Base-by-base conservation (phyloP, 1,140 invertebrate species). In the Drosophila burlai region DNA sequence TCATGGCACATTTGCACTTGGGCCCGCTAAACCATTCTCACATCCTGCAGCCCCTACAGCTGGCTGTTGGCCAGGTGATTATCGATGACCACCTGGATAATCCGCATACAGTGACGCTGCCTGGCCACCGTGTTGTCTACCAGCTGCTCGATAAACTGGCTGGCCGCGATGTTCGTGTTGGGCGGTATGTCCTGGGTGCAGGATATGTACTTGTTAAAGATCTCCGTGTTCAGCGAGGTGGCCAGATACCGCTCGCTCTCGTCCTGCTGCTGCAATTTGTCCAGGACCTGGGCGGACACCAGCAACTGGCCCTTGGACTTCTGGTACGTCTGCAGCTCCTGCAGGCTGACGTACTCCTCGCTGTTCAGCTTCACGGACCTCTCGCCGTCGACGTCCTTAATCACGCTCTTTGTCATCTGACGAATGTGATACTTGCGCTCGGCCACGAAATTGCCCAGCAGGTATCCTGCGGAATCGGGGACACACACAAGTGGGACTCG, bases 391-490 rank as follows among this genome's bases (percentile, higher is more conserved):
- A 46, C 43, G 11, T 43, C 36, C 60, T 73, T 89, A 66, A 90
- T 73, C 60, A 76, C 58, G 54, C 77, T 91, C 68, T 72, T 92
- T 83, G 85, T 74, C 58, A 92, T 29, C 63, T 92, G 86, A 26
- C 78, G 89, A 57, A 92, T 91, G 65, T 92, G 87, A 71, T 92
- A 85, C 79, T 92, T 91, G 21, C 92, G 92, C 61, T 93, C 92
- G 18, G 86, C 72, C 50, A 92, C 91, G 54, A 93, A 93, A 68
- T 93, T 93, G 21, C 92, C 92, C 43, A 93, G 73, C 60, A 93
- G 68, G 67, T 92, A 93, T 57, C 92, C 92, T 93, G 78, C 21
- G 46, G 67, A 65, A 61, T 40, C 2, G 26, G 62, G 68, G 49
- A 60, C 76, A 84, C 52, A 71, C 76, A 84, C 58, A 72, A 81